Percentiles rank a stretch among this genome's conserved stretches.
Conservation (phyloP, 2,113 vertebrate species). For the Notechis scutatus region DNA sequence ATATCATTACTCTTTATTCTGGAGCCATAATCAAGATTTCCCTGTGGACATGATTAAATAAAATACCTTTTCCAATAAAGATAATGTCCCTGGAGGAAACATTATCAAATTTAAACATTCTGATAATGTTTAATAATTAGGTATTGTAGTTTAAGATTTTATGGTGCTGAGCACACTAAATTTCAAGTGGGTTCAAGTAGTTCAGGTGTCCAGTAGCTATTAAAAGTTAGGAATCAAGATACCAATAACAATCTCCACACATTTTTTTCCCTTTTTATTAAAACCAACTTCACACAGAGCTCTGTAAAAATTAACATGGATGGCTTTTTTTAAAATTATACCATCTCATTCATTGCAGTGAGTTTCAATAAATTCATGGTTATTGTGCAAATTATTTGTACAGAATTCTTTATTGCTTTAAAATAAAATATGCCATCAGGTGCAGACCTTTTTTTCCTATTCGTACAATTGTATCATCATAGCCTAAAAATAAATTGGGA, state of each 20-base stretch:
- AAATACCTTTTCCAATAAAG: conserved; percentile 1
- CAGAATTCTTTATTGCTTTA: background rate
- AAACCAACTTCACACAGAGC: background rate
- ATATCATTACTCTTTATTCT: background rate
- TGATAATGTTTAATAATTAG: conserved; percentile 18
- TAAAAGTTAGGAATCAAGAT: background rate
- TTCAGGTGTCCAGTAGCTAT: background rate
- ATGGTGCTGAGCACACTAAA: background rate
- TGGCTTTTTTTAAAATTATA: background rate
- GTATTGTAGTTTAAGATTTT: conserved; percentile 2
- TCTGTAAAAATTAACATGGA: background rate
- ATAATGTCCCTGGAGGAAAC: conserved; percentile 3
- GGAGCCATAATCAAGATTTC: background rate
- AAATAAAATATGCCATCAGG: background rate
- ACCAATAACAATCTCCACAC: background rate
- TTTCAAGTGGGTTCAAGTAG: background rate
- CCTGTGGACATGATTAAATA: conserved; percentile 9
- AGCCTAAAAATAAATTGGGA: background rate
- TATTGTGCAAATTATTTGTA: background rate
- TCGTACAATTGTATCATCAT: background rate
- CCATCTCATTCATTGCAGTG: background rate
- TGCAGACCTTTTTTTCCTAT: background rate
- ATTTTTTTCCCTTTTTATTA: background rate
- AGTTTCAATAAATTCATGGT: background rate
- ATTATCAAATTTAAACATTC: conserved; percentile 6